A percentile compares a stretch with the other conserved stretches of the same genome.
Evolutionary conservation across 2,797 vertebrate genomes (phyloP).

Genomic region (Eutrigla gurnardus): DNA sequence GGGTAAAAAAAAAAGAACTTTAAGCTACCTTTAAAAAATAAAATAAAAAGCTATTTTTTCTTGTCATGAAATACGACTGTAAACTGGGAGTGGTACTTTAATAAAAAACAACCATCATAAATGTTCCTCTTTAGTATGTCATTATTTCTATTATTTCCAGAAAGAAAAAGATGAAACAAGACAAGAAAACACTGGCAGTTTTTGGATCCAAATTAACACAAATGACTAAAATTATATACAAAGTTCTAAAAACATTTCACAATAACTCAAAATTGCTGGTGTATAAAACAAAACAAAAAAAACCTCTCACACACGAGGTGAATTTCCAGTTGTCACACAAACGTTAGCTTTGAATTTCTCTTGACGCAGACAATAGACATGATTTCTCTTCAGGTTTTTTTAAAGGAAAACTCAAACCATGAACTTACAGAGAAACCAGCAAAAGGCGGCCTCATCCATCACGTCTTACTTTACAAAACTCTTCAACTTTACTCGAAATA

Average conservation of each 20-base stretch:
- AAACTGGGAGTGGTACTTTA: constrained; percentile 33
- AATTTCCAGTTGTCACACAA: constrained; percentile 42
- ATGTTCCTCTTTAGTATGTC: constrained; percentile 52
- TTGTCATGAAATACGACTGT: constrained; percentile 24
- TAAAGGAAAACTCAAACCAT: constrained; percentile 36
- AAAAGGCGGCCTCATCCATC: neutral
- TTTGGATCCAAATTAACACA: constrained; percentile 60
- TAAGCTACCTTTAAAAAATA: constrained; percentile 13
- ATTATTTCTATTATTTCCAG: constrained; percentile 58
- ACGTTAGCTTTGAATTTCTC: neutral
- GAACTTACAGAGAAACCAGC: neutral
- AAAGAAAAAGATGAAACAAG: constrained; percentile 15
- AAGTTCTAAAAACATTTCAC: constrained; percentile 63
- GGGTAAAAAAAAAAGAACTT: constrained; percentile 5
- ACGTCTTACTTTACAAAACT: neutral
- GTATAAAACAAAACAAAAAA: constrained; percentile 29
- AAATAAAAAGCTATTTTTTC: neutral
- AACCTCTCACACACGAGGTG: constrained; percentile 6
- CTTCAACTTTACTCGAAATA: neutral
- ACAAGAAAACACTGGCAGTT: constrained; percentile 35
- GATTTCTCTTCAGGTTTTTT: constrained; percentile 33
- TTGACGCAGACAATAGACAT: constrained; percentile 10
- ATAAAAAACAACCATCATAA: constrained; percentile 24
- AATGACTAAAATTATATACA: constrained; percentile 80
- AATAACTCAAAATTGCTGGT: constrained; percentile 61